These are phyloP conservation scores for Porites evermanni DNA, from an alignment of 92 coral and sea anemone genomes.

Conservation along the genomic window DNA sequence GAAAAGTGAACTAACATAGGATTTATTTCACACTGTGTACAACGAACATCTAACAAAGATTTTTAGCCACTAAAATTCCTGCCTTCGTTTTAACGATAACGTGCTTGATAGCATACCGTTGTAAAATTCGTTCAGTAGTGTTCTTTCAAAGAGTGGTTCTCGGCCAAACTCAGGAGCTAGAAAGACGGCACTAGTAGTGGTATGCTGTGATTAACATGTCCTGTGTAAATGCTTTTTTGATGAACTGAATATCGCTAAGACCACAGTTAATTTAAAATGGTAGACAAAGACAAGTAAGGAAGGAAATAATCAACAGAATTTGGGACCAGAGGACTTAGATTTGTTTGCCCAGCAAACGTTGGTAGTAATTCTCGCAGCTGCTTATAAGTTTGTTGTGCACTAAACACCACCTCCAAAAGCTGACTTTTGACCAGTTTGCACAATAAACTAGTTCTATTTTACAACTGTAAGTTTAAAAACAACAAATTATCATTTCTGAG, in stretches of 20 bases:
- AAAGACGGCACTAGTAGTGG: neutral
- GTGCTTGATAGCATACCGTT: constrained; percentile 15
- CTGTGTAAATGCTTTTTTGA: too few relatives aligned
- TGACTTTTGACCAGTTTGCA: too few relatives aligned
- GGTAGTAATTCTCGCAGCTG: too few relatives aligned
- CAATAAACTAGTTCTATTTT: too few relatives aligned
- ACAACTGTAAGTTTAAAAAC: too few relatives aligned
- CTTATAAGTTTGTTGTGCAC: too few relatives aligned
- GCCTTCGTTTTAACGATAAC: neutral
- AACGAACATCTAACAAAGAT: neutral
- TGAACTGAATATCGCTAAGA: too few relatives aligned
- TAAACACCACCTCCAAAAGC: too few relatives aligned
- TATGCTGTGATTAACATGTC: neutral
- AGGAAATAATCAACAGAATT: neutral
- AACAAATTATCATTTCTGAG: too few relatives aligned
- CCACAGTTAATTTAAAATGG: neutral
- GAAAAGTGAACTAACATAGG: neutral
- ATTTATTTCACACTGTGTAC: neutral
- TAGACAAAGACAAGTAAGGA: neutral
- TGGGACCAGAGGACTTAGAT: neutral
- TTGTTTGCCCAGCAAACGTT: neutral
- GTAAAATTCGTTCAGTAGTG: neutral
- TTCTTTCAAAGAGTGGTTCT: constrained; percentile 30
- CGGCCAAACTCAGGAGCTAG: constrained; percentile 49
- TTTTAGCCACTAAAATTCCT: neutral